Conservation (phyloP, 2,113 vertebrate genomes). For the Maccullochella peelii region DNA sequence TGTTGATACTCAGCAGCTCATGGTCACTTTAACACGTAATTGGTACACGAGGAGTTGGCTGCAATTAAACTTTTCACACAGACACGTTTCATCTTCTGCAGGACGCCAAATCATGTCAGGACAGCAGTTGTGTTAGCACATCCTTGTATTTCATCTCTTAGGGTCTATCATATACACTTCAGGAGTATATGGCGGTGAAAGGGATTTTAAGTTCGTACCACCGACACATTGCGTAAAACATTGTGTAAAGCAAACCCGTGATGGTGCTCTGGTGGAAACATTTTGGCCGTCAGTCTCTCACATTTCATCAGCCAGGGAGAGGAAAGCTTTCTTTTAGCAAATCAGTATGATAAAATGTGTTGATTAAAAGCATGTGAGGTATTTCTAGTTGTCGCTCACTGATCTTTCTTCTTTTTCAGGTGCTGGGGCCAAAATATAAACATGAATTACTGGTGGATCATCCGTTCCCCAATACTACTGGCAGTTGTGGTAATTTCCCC, state of each 20-base stretch:
- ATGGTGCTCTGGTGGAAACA: not conserved
- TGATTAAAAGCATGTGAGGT: not conserved
- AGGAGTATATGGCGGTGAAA: not conserved
- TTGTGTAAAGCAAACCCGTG: conserved; percentile 33
- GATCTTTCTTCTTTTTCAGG: conserved; percentile 74
- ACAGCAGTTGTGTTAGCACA: not conserved
- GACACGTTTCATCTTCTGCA: not conserved
- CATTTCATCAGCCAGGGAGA: not conserved
- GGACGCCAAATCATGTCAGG: not conserved
- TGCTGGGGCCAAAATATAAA: conserved; percentile 94
- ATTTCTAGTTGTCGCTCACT: conserved; percentile 14
- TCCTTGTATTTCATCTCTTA: conserved; percentile 42
- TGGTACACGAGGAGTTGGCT: conserved; percentile 15
- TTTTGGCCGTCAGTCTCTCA: not conserved
- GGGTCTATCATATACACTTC: not conserved
- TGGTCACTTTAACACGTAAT: conserved; percentile 23
- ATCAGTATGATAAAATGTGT: not conserved
- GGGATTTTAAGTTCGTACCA: not conserved
- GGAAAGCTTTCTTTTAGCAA: conserved; percentile 1
- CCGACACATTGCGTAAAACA: not conserved
- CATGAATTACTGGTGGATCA: conserved; percentile 99
- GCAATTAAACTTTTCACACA: not conserved
- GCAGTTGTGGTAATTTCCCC: conserved; percentile 91
- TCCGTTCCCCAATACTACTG: conserved; percentile 91
- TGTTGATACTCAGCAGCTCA: conserved; percentile 4